Conservation (phyloP, 1,140 invertebrate species). For the Stegodyphus mimosarum region DNA sequence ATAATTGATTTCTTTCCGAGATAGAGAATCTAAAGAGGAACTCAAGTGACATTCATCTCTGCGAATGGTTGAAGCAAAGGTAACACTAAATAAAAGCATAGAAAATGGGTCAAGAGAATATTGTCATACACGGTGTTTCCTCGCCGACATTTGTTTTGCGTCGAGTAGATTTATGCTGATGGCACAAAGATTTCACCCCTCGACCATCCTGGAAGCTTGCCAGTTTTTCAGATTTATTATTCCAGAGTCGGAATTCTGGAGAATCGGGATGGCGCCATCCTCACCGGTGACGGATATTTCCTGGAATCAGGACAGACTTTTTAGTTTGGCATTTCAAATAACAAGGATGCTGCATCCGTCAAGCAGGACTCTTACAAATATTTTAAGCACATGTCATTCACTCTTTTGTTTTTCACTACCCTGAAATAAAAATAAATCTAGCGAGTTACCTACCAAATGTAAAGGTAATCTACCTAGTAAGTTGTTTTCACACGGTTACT, state of each 20-base stretch:
- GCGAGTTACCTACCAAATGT: too few relatives aligned
- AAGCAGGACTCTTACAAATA: too few relatives aligned
- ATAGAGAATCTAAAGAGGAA: slow-evolving; percentile 19
- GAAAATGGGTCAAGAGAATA: slow-evolving; percentile 59
- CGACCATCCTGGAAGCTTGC: slow-evolving; percentile 49
- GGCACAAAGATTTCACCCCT: slow-evolving; percentile 49
- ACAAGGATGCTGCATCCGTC: not conserved
- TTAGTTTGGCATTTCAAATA: slow-evolving; percentile 10
- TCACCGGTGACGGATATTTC: slow-evolving; percentile 45
- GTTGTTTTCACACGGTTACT: too few relatives aligned
- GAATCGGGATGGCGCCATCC: slow-evolving; percentile 55
- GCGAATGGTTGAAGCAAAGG: slow-evolving; percentile 25
- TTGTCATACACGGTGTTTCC: slow-evolving; percentile 58
- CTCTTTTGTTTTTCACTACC: too few relatives aligned
- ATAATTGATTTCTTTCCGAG: slow-evolving; percentile 44
- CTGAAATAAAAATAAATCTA: too few relatives aligned
- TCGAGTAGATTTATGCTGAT: slow-evolving; percentile 59
- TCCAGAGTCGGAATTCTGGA: slow-evolving; percentile 44
- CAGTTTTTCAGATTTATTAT: slow-evolving; percentile 60
- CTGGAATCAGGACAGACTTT: slow-evolving; percentile 43
- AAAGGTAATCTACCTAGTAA: too few relatives aligned
- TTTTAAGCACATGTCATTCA: too few relatives aligned
- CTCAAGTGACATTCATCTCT: slow-evolving; percentile 13
- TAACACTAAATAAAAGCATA: slow-evolving; percentile 46
- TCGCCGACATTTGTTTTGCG: slow-evolving; percentile 56